Evolutionary conservation across 2,797 vertebrate genomes (phyloP).

Genomic region (Pseudochirops corinnae): DNA sequence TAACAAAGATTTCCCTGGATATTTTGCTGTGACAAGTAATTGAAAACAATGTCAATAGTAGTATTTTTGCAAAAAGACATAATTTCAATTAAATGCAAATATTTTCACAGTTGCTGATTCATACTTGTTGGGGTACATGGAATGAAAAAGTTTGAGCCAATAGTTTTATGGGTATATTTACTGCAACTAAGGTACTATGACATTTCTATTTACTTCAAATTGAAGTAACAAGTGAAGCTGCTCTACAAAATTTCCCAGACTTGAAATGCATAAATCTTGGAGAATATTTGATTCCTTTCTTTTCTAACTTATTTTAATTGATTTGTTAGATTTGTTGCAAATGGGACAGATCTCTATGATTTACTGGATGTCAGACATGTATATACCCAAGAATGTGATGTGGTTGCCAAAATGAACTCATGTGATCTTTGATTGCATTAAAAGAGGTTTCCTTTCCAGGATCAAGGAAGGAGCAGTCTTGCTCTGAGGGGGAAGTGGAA

Average conservation of each 20-base stretch:
- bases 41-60: slow-evolving; percentile 11
- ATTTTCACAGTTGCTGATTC: slow-evolving; percentile 13
- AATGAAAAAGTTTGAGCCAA: background rate
- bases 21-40: slow-evolving; percentile 16
- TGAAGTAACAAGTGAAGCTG: slow-evolving; percentile 40
- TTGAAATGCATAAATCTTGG: slow-evolving; percentile 36
- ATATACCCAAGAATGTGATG: background rate
- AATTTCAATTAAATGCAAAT: slow-evolving; percentile 15
- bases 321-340: slow-evolving; percentile 36
- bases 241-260: background rate
- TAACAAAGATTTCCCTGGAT: slow-evolving; percentile 16
- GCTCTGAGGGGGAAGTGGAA: background rate
- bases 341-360: background rate
- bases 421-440: background rate
- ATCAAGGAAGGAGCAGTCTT: background rate
- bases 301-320: slow-evolving; percentile 10
- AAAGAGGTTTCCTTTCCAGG: background rate
- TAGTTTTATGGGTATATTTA: background rate
- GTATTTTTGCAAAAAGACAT: slow-evolving; percentile 23
- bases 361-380: background rate
- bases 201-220: slow-evolving; percentile 1
- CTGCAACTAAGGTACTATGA: background rate
- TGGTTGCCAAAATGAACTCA: background rate
- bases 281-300: background rate
- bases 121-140: background rate